phyloP scores from a whole-genome alignment of 2,797 vertebrate genomes.

The Galaxias olidus region DNA sequence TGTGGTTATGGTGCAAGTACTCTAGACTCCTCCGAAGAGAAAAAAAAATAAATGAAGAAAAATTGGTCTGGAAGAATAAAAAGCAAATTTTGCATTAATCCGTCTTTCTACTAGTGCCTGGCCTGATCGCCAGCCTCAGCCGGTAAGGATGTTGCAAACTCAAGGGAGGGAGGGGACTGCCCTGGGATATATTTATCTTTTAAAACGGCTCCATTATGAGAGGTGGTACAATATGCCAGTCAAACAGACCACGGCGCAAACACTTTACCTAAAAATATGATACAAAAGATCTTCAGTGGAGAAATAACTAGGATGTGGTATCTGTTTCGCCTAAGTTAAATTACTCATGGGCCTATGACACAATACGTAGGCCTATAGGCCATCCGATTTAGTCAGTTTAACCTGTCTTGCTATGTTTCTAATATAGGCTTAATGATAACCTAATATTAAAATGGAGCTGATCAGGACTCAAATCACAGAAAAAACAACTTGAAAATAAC shows the following conservation, averaged over 20 bases:
- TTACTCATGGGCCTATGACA: too few species aligned
- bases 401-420: too few species aligned
- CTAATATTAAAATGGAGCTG: too few species aligned
- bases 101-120: slow-evolving; percentile 58
- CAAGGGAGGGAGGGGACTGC: slow-evolving; percentile 50
- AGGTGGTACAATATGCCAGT: slow-evolving; percentile 14
- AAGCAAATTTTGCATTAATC: slow-evolving; percentile 69
- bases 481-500: too few species aligned
- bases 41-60: slow-evolving; percentile 30
- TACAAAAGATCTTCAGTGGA: too few species aligned
- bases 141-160: slow-evolving; percentile 72
- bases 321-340: too few species aligned
- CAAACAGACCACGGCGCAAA: slow-evolving; percentile 3
- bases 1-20: slow-evolving; percentile 41
- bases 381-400: too few species aligned
- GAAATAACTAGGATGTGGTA: too few species aligned
- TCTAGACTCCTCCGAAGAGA: slow-evolving; percentile 31
- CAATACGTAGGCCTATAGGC: too few species aligned
- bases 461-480: too few species aligned
- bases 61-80: slow-evolving; percentile 26
- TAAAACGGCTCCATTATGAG: slow-evolving; percentile 36
- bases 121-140: slow-evolving; percentile 61
- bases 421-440: too few species aligned
- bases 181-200: slow-evolving; percentile 81
- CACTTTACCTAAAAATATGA: too few species aligned